Percentiles rank a stretch among this genome's conserved stretches.
These are phyloP conservation scores for Rhinolophus ferrumequinum DNA, from an alignment of 2,113 vertebrate species.

Conservation along the genomic window DNA sequence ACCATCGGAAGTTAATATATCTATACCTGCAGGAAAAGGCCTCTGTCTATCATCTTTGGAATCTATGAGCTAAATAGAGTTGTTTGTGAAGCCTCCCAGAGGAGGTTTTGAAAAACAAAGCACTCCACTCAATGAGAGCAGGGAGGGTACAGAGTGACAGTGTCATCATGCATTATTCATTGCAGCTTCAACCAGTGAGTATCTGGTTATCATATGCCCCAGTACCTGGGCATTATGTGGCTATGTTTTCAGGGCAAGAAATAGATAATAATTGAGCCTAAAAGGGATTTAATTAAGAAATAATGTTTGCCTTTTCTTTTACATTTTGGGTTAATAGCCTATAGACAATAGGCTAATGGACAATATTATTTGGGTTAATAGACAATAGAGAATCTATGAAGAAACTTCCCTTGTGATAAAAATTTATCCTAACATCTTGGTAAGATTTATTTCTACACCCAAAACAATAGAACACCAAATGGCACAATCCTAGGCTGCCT, in stretches of 20 bases:
- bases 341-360: not conserved
- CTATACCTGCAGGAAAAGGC: conserved; percentile 53
- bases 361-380: too few species aligned
- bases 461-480: not conserved
- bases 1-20: conserved; percentile 23
- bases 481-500: not conserved
- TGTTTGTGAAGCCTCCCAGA: conserved; percentile 71
- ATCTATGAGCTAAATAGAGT: conserved; percentile 67
- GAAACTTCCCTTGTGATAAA: conserved; percentile 31
- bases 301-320: conserved; percentile 20
- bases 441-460: not conserved
- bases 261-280: not conserved
- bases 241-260: conserved; percentile 2
- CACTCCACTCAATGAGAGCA: conserved; percentile 49
- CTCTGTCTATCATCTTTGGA: conserved; percentile 61
- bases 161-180: conserved; percentile 36
- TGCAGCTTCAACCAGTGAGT: not conserved
- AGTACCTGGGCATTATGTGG: not conserved
- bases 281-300: conserved; percentile 11
- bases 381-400: not conserved
- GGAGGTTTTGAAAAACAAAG: conserved; percentile 76
- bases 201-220: not conserved
- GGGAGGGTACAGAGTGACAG: not conserved
- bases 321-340: not conserved
- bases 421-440: not conserved